Evolutionary conservation across 2,888 invertebrate genomes (phyloP), one percentile per base, ranked within the genome.

Genomic region (Mythimna vitellina): DNA sequence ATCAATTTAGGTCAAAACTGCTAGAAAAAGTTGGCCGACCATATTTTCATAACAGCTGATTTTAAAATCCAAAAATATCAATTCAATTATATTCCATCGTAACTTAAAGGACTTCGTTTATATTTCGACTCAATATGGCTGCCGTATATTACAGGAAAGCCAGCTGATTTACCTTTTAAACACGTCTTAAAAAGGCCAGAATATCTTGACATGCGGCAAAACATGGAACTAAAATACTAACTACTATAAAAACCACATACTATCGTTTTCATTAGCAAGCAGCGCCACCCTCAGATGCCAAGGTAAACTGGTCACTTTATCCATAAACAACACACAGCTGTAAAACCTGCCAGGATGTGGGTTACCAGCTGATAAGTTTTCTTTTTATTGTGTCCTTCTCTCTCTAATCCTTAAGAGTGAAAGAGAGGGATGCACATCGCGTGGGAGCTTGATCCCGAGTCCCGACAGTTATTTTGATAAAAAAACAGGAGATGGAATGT

Each of bases 301-400:
- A 35, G 10, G 6, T 29, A 42, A 53, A 60, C 35, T 63, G 63
- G 60, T 22, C 12, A 0, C 0, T 6, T 38, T 69, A 65, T 66
- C 20, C 42, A 65, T 53, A 66, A 81, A 78, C 78, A 46, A 81
- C 22, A n/a, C 22, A 64, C 85, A 84, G 80, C 83, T 85, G 85
- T 76, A 63, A 56, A 83, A 85, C 84, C 84, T 86, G 84, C 73
- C 75, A 73, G 83, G 83, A 83, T 83, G 83, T 83, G 83, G 77
- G 82, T 73, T 84, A 84, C 56, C 84, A 86, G 77, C 82, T 78
- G 82, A 80, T 70, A 54, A 20, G 70, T 78, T 79, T 78, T 86
- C 67, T 83, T 78, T 85, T 81, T 78, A 32, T 79, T 67, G 20
- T 49, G n/a, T 63, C 25, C 25, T 7, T 76, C 74, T 72, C 86